A percentile compares a stretch with the other conserved stretches of the same genome.
Evolutionary conservation across 2,888 invertebrate genomes (phyloP).

Genomic region (Cataglyphis albicans): DNA sequence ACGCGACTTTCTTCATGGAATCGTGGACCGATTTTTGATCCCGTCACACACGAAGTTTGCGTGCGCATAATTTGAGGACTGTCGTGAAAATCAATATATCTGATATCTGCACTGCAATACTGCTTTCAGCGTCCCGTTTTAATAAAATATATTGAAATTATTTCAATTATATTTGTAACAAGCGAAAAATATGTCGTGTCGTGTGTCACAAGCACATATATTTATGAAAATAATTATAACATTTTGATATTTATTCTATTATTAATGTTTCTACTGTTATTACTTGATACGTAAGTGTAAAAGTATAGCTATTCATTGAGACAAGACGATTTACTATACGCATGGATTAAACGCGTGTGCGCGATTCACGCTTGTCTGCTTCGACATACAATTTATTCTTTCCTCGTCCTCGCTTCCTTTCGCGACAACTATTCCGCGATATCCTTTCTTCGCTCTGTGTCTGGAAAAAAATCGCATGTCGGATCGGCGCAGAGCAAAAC

Average conservation of each 20-base stretch:
- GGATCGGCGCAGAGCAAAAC: conserved; percentile 48
- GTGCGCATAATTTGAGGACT: not conserved
- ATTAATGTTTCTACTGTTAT: too few relatives aligned
- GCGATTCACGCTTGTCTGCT: conserved; percentile 49
- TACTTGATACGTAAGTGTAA: not conserved
- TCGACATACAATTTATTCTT: conserved; percentile 39
- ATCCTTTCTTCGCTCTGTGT: conserved; percentile 31
- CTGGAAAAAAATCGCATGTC: conserved; percentile 52
- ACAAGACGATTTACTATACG: not conserved
- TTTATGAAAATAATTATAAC: not conserved
- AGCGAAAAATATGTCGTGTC: not conserved
- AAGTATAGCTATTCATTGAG: conserved; percentile 24
- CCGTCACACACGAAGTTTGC: not conserved
- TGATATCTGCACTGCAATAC: not conserved
- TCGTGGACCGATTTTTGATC: conserved; percentile 53
- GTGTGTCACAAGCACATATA: not conserved
- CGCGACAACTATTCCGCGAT: conserved; percentile 40
- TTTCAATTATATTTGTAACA: not conserved
- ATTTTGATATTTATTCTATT: not conserved
- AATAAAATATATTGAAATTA: not conserved
- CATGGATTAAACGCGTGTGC: not conserved
- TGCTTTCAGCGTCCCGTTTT: not conserved
- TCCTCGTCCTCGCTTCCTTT: conserved; percentile 20
- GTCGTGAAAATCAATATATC: not conserved
- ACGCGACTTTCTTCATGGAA: conserved; percentile 43